phyloP scores from a whole-genome alignment of 2,797 vertebrate species.

The Balearica regulorum region DNA sequence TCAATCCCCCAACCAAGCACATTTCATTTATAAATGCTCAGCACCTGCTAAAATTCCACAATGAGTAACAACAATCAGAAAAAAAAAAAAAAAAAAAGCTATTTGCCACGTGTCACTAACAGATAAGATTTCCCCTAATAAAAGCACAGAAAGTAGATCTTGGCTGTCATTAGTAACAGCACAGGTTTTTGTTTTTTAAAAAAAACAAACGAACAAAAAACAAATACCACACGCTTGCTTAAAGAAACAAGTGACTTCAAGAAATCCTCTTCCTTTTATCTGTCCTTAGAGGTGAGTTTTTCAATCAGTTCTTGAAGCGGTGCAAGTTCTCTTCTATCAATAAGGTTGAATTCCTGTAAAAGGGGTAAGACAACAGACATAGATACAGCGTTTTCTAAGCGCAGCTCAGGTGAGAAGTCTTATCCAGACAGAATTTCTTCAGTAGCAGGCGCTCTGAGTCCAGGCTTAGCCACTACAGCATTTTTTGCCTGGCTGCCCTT shows the following conservation, averaged over 20 bases:
- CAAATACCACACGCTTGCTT: conserved; percentile 54
- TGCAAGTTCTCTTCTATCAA: conserved; percentile 94
- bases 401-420: background rate
- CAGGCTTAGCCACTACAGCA: background rate
- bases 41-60: conserved; percentile 60
- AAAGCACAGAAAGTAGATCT: conserved; percentile 68
- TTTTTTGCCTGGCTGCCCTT: background rate
- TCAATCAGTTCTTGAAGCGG: conserved; percentile 98
- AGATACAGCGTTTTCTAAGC: fast-evolving
- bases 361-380: background rate
- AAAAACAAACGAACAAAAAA: conserved; percentile 25
- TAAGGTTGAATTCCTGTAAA: conserved; percentile 94
- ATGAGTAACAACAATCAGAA: background rate
- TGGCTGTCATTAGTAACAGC: conserved; percentile 59
- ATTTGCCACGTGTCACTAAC: conserved; percentile 56
- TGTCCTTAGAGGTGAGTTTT: conserved; percentile 97
- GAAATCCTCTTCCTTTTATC: conserved; percentile 80
- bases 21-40: conserved; percentile 50
- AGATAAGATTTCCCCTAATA: conserved; percentile 57
- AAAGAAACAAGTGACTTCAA: conserved; percentile 60
- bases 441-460: background rate
- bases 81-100: background rate
- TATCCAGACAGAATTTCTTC: background rate
- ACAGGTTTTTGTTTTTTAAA: conserved; percentile 29
- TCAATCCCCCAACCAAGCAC: conserved; percentile 40